phyloP scores from a whole-genome alignment of 2,888 invertebrate species.

The Sphaeridia pumilis region DNA sequence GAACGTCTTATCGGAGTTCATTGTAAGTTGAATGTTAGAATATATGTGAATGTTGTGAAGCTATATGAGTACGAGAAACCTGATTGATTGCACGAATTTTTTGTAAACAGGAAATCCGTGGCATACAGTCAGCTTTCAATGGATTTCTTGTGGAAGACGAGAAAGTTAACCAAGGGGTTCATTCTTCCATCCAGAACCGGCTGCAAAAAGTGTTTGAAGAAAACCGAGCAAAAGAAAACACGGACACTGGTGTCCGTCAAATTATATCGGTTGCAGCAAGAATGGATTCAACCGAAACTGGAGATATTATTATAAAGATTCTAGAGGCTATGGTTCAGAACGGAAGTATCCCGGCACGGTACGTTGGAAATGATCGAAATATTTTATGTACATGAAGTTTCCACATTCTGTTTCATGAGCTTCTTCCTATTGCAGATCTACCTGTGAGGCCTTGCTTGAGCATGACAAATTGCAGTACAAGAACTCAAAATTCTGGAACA shows the following conservation, averaged over 20 bases:
- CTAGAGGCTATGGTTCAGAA: constrained; percentile 62
- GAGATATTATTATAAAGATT: constrained; percentile 61
- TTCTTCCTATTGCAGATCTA: constrained; percentile 47
- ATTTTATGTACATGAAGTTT: not conserved
- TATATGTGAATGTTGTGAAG: constrained; percentile 3
- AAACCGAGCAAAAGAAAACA: constrained; percentile 53
- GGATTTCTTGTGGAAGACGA: constrained; percentile 61
- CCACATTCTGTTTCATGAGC: not conserved
- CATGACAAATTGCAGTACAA: constrained; percentile 71
- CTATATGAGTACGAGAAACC: not conserved
- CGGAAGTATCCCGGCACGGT: constrained; percentile 55
- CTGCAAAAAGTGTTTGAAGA: constrained; percentile 55
- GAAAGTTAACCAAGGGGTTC: constrained; percentile 22
- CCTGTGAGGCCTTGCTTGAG: constrained; percentile 74
- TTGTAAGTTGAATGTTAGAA: constrained; percentile 17
- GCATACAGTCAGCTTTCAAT: constrained; percentile 79
- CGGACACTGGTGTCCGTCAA: constrained; percentile 61
- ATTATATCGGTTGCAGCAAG: constrained; percentile 61
- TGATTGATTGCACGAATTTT: not conserved
- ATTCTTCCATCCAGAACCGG: constrained; percentile 17
- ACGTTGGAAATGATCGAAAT: not conserved
- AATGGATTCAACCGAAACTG: constrained; percentile 60
- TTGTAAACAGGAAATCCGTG: constrained; percentile 57
- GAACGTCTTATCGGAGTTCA: constrained; percentile 31
- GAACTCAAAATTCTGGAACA: constrained; percentile 78